These are phyloP conservation scores for Gopherus flavomarginatus DNA, from an alignment of 2,113 vertebrate species.

Conservation along the genomic window DNA sequence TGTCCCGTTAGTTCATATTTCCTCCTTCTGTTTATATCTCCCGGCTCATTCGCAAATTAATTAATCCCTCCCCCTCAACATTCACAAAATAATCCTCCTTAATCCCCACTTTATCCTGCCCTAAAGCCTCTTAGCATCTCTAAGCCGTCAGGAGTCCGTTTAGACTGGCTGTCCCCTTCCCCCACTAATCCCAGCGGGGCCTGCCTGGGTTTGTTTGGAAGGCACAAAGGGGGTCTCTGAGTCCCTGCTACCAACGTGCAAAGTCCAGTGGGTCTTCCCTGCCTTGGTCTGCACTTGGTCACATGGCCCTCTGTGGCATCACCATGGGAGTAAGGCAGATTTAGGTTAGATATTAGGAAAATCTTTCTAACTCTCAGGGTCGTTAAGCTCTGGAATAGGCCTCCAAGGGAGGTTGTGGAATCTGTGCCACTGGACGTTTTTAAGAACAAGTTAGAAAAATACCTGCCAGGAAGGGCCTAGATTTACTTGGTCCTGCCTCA, in stretches of 20 bases:
- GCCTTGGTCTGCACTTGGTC: background rate
- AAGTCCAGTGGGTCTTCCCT: background rate
- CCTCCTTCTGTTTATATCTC: background rate
- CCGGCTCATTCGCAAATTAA: background rate
- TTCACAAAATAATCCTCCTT: background rate
- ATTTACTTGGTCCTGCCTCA: background rate
- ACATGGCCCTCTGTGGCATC: background rate
- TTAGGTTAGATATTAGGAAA: background rate
- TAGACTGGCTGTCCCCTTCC: background rate
- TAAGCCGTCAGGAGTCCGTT: background rate
- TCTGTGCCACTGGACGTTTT: background rate
- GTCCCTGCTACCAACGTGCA: background rate
- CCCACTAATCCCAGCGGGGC: background rate
- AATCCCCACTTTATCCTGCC: background rate
- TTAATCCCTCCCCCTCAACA: background rate
- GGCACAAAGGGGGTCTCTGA: background rate
- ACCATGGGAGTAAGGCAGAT: background rate
- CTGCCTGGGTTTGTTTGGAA: background rate
- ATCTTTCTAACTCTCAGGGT: background rate
- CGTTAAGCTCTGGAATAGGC: background rate
- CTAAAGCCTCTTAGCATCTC: background rate
- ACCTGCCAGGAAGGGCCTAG: background rate
- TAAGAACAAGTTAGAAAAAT: background rate
- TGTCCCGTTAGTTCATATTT: background rate
- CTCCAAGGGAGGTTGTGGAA: background rate